Percentiles rank a stretch among this genome's conserved stretches.
These are phyloP conservation scores for Albula glossodonta DNA, from an alignment of 2,113 vertebrate genomes.

Conservation along the genomic window DNA sequence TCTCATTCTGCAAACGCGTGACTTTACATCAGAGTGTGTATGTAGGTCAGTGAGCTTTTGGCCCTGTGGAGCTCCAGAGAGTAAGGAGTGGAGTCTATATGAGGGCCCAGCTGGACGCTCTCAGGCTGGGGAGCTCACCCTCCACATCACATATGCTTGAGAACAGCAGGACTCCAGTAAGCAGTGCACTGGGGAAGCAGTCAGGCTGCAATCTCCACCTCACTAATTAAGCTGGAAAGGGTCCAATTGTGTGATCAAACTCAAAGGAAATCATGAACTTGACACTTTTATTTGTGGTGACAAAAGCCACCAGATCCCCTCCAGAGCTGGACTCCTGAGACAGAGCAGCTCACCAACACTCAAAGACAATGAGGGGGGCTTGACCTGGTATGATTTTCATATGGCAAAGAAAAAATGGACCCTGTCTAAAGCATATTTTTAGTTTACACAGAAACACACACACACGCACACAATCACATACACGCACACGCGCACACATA, in stretches of 20 bases:
- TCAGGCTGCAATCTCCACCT: background rate
- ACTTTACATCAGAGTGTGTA: slow-evolving; percentile 15
- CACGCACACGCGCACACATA: too few species aligned
- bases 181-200: background rate
- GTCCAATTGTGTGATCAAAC: background rate
- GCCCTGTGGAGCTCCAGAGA: background rate
- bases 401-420: too few species aligned
- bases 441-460: too few species aligned
- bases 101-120: background rate
- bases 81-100: background rate
- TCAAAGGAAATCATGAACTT: background rate
- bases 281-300: background rate
- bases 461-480: background rate
- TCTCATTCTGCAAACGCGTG: background rate
- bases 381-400: too few species aligned
- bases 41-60: slow-evolving; percentile 27
- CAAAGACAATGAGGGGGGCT: too few species aligned
- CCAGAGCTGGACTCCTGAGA: too few species aligned
- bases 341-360: too few species aligned
- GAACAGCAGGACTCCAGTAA: background rate
- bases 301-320: background rate
- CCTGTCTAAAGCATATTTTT: too few species aligned
- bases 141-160: background rate
- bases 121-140: background rate
- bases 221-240: background rate